A percentile compares a stretch with the other conserved stretches of the same genome.
phyloP scores from a whole-genome alignment of 2,888 invertebrate genomes.

The Microctonus aethiopoides region DNA sequence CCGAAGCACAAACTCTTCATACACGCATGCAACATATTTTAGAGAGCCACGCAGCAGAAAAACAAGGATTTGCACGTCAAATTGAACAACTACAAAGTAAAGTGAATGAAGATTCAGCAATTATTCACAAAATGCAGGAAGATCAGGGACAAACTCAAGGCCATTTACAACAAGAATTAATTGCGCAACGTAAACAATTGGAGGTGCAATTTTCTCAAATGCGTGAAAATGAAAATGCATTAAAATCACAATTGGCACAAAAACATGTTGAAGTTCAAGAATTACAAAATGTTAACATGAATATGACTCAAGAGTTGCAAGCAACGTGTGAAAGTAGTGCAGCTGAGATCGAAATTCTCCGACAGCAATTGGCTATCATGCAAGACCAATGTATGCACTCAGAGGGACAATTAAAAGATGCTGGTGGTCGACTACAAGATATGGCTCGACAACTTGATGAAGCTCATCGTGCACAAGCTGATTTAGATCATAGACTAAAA shows the following conservation, averaged over 20 bases:
- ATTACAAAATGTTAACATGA: conserved; percentile 58
- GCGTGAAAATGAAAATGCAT: conserved; percentile 69
- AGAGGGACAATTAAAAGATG: conserved; percentile 65
- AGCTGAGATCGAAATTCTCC: conserved; percentile 58
- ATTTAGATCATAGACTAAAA: conserved; percentile 70
- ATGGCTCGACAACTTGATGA: conserved; percentile 72
- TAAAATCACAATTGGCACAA: conserved; percentile 64
- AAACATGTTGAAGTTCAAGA: conserved; percentile 69
- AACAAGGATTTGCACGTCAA: conserved; percentile 73
- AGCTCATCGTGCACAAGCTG: conserved; percentile 68
- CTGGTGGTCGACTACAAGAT: conserved; percentile 70
- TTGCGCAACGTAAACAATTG: conserved; percentile 74
- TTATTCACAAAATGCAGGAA: conserved; percentile 69
- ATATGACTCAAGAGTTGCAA: conserved; percentile 57
- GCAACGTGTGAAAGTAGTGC: conserved; percentile 59
- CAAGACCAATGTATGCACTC: conserved; percentile 60
- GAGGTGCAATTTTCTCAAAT: conserved; percentile 75
- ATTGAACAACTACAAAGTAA: conserved; percentile 75
- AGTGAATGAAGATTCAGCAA: conserved; percentile 70
- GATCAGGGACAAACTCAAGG: conserved; percentile 69
- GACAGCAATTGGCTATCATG: conserved; percentile 58
- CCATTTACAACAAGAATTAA: conserved; percentile 68
- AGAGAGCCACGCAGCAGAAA: conserved; percentile 71
- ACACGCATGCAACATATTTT: conserved; percentile 73
- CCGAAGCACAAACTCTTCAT: conserved; percentile 75